These are phyloP conservation scores for Andrena trimmerana DNA, from an alignment of 2,888 invertebrate species.

Conservation along the genomic window DNA sequence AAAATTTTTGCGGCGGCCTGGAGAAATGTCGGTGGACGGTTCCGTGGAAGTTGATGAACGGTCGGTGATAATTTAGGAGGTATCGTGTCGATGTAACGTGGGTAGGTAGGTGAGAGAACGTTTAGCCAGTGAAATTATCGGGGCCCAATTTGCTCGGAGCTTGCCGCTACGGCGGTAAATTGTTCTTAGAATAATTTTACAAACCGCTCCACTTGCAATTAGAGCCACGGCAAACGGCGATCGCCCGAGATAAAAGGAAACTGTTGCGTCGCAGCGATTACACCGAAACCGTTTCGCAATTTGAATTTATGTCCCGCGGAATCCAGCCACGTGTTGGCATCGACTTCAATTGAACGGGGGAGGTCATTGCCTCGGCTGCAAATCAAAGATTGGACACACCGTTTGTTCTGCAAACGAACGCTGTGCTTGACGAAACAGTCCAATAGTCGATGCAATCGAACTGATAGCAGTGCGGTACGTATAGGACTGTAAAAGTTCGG, in stretches of 20 bases:
- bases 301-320: slow-evolving; percentile 35
- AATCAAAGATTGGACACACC: slow-evolving; percentile 39
- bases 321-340: slow-evolving; percentile 17
- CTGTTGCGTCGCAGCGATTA: slow-evolving; percentile 44
- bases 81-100: too few species aligned
- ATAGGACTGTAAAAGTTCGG: too few species aligned
- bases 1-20: background rate
- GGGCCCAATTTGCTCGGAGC: slow-evolving; percentile 1
- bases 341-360: slow-evolving; percentile 40
- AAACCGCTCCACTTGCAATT: slow-evolving; percentile 46
- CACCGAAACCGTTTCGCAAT: slow-evolving; percentile 47
- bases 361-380: slow-evolving; percentile 47
- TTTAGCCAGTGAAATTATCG: slow-evolving; percentile 13
- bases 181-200: slow-evolving; percentile 48
- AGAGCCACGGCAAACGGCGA: slow-evolving; percentile 22
- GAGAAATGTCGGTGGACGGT: background rate
- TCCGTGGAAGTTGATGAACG: background rate
- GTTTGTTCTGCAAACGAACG: slow-evolving; percentile 17
- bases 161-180: slow-evolving; percentile 29
- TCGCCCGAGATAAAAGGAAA: slow-evolving; percentile 36
- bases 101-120: background rate
- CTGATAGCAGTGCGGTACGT: slow-evolving; percentile 19
- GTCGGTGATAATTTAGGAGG: background rate
- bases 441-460: slow-evolving; percentile 16
- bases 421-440: slow-evolving; percentile 34